phyloP scores from a whole-genome alignment of 2,888 invertebrate species.

The Tromatobia lineatoria region DNA sequence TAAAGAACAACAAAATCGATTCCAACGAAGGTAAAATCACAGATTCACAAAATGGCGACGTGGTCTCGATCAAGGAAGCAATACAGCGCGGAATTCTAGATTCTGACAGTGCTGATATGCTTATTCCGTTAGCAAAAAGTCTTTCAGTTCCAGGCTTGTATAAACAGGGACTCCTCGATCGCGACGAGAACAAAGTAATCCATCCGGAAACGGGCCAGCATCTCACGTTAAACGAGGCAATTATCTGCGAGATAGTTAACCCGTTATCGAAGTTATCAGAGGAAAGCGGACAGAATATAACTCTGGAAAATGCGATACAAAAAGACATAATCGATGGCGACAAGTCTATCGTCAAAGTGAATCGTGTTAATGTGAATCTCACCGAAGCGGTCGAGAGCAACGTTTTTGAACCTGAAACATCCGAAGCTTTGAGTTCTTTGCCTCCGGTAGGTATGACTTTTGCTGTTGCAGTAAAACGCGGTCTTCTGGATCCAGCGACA shows the following conservation, averaged over 20 bases:
- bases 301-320: slow-evolving; percentile 92
- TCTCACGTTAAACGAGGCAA: slow-evolving; percentile 93
- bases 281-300: slow-evolving; percentile 89
- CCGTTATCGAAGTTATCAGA: slow-evolving; percentile 90
- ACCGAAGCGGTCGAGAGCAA: slow-evolving; percentile 90
- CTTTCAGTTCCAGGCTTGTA: slow-evolving; percentile 94
- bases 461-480: slow-evolving; percentile 91
- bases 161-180: slow-evolving; percentile 94
- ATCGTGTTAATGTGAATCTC: slow-evolving; percentile 89
- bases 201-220: slow-evolving; percentile 95
- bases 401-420: slow-evolving; percentile 87
- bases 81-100: slow-evolving; percentile 93
- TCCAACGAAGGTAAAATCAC: slow-evolving; percentile 92
- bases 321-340: slow-evolving; percentile 90
- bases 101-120: slow-evolving; percentile 90
- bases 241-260: slow-evolving; percentile 95
- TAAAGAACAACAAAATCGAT: slow-evolving; percentile 90
- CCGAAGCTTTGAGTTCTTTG: slow-evolving; percentile 85
- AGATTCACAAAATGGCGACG: slow-evolving; percentile 94
- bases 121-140: slow-evolving; percentile 93
- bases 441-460: slow-evolving; percentile 95
- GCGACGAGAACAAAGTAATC: slow-evolving; percentile 90
- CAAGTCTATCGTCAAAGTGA: slow-evolving; percentile 89
- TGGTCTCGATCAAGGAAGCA: slow-evolving; percentile 93
- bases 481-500: slow-evolving; percentile 89